Evolutionary conservation across 2,113 vertebrate species (phyloP).

Genomic region (Heteronetta atricapilla): DNA sequence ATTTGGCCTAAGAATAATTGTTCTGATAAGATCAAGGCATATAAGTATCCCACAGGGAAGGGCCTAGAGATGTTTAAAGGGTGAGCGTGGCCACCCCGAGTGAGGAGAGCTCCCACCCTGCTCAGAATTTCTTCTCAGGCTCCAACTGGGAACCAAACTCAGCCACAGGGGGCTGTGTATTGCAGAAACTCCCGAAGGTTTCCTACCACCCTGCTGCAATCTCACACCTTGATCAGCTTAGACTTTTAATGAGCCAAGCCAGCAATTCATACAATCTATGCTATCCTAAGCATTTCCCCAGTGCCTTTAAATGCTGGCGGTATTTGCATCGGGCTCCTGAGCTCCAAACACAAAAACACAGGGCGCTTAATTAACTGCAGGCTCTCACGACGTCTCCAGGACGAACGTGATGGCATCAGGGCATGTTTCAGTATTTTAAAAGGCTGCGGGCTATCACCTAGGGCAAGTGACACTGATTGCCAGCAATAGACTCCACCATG

Average conservation of each 20-base stretch:
- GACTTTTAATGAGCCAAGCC: neutral
- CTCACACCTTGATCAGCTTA: neutral
- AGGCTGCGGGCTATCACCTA: slow-evolving; percentile 48
- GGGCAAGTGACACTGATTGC: slow-evolving; percentile 72
- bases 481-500: slow-evolving; percentile 56
- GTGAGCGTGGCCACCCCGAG: neutral
- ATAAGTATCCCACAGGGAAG: neutral
- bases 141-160: neutral
- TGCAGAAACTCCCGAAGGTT: neutral
- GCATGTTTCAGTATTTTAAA: slow-evolving; percentile 27
- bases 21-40: neutral
- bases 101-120: neutral
- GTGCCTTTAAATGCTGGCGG: neutral
- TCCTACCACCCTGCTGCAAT: neutral
- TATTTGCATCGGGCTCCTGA: neutral
- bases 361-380: neutral
- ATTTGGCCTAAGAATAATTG: neutral
- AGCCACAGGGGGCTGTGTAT: neutral
- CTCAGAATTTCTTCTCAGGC: neutral
- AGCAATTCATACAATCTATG: neutral
- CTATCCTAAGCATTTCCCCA: neutral
- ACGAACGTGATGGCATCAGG: neutral
- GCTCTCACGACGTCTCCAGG: neutral
- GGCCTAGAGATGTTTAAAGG: neutral
- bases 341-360: neutral